These are phyloP conservation scores for Odontothrips loti DNA, from an alignment of 2,888 invertebrate genomes.

Conservation along the genomic window DNA sequence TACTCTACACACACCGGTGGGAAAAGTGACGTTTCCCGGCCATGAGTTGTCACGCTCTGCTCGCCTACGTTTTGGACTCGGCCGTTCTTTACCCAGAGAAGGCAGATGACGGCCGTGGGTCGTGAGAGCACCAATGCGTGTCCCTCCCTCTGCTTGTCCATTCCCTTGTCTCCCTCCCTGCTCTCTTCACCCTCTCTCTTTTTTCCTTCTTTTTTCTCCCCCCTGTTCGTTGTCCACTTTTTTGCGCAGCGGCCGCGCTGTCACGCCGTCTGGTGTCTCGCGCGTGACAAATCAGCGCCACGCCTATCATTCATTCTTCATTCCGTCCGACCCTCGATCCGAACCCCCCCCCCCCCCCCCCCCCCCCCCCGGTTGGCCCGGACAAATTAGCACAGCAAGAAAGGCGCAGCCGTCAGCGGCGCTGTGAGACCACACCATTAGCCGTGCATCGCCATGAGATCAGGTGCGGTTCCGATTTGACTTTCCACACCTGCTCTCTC, in stretches of 20 bases:
- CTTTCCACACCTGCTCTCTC: no score
- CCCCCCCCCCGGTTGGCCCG: neutral
- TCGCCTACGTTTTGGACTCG: no score
- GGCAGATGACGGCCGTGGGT: no score
- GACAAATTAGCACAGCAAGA: neutral
- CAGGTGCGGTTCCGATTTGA: no score
- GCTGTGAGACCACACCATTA: neutral
- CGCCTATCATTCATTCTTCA: neutral
- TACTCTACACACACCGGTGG: no score
- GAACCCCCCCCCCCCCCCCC: neutral
- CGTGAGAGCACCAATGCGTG: neutral
- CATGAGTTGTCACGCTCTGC: no score
- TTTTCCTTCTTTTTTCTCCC: neutral
- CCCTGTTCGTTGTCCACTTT: neutral
- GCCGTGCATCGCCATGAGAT: no score
- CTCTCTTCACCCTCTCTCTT: neutral
- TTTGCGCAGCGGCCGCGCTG: neutral
- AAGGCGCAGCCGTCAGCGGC: neutral
- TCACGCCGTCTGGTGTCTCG: neutral
- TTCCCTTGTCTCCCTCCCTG: neutral
- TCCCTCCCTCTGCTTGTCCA: neutral
- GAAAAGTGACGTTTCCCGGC: no score
- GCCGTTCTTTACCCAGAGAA: no score
- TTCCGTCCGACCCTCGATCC: neutral
- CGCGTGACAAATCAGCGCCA: conserved; percentile 14